Percentiles rank a stretch among this genome's conserved stretches.
phyloP scores from a whole-genome alignment of 2,113 vertebrate species.

The Takifugu flavidus region DNA sequence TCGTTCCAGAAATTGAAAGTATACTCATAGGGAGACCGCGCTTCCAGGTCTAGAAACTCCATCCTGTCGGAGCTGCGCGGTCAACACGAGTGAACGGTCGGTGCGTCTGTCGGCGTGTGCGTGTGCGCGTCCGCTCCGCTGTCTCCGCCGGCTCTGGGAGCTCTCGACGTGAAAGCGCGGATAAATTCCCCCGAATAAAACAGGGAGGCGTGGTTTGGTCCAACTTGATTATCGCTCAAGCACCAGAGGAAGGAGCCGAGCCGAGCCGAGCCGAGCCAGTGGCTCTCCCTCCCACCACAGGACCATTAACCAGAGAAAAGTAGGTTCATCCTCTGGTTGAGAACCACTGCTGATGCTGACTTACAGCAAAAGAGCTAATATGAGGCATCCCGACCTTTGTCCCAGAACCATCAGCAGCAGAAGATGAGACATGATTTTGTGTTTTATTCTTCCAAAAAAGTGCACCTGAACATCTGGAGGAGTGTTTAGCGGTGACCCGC shows the following conservation, averaged over 20 bases:
- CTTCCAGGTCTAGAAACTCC: constrained; percentile 75
- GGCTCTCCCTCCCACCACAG: constrained; percentile 13
- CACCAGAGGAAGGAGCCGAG: constrained; percentile 34
- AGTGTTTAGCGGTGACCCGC: too few relatives aligned
- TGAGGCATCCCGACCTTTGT: too few relatives aligned
- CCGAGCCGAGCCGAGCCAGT: constrained; percentile 25
- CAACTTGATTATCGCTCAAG: constrained; percentile 40
- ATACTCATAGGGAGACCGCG: constrained; percentile 75
- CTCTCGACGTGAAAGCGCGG: constrained; percentile 37
- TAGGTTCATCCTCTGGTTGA: not conserved
- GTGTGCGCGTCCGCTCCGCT: constrained; percentile 8
- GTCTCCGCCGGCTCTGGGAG: constrained; percentile 8
- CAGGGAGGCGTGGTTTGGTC: constrained; percentile 58
- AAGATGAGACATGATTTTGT: too few relatives aligned
- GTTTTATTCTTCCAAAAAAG: too few relatives aligned
- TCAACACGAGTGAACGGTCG: constrained; percentile 19
- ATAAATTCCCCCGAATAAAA: constrained; percentile 55
- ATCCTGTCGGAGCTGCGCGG: constrained; percentile 46
- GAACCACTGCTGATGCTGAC: too few relatives aligned
- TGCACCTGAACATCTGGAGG: too few relatives aligned
- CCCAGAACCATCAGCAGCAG: too few relatives aligned
- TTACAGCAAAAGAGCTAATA: too few relatives aligned
- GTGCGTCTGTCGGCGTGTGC: constrained; percentile 46
- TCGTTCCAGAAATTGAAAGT: constrained; percentile 84
- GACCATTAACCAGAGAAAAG: constrained; percentile 3